phyloP scores from a whole-genome alignment of 2,113 vertebrate species.

The Notothenia coriiceps region DNA sequence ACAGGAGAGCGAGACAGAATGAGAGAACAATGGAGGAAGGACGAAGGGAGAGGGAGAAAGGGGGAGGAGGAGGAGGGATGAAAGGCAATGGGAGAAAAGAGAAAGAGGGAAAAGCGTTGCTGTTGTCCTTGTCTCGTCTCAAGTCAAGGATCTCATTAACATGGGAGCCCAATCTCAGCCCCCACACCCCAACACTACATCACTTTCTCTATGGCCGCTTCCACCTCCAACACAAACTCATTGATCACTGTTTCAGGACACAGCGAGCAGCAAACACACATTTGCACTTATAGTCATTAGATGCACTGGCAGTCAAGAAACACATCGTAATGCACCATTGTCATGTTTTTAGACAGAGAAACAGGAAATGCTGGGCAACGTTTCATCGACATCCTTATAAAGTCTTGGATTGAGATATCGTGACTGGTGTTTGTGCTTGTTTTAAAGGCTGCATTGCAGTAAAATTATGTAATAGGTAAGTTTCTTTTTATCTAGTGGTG shows the following conservation, averaged over 20 bases:
- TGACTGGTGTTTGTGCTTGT: no score
- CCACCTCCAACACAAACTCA: constrained; percentile 59
- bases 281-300: constrained; percentile 10
- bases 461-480: no score
- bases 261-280: constrained; percentile 6
- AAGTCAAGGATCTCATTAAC: constrained; percentile 85
- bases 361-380: no score
- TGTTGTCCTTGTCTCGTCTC: constrained; percentile 79
- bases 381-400: no score
- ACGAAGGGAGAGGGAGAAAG: constrained; percentile 37
- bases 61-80: constrained; percentile 23
- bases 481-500: no score
- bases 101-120: constrained; percentile 46
- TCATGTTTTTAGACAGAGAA: neutral
- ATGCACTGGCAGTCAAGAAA: neutral
- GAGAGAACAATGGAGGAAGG: constrained; percentile 60
- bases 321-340: neutral
- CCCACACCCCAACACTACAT: constrained; percentile 17
- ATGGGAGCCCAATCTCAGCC: constrained; percentile 75
- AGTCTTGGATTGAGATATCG: no score
- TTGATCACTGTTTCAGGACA: constrained; percentile 66
- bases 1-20: constrained; percentile 50
- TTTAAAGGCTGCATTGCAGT: no score
- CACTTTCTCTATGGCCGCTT: constrained; percentile 34
- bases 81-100: constrained; percentile 42